Percentiles rank a stretch among this genome's conserved stretches.
Evolutionary conservation across 2,888 invertebrate species (phyloP).

Genomic region (Eilema depressum): DNA sequence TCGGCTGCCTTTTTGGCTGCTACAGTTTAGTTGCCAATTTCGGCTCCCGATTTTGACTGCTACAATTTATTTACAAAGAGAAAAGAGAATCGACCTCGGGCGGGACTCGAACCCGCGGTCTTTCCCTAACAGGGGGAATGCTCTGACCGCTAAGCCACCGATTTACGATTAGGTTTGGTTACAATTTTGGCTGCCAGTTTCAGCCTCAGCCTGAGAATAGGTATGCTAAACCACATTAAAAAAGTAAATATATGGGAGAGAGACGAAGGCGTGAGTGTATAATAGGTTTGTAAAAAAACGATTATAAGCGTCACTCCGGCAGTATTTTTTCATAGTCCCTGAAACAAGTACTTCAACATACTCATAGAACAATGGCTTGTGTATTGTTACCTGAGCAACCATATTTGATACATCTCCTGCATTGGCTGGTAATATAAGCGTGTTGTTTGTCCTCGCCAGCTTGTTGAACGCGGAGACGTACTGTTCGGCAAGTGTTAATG

Average conservation of each 20-base stretch:
- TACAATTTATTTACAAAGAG: no score
- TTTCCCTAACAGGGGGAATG: no score
- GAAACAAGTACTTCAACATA: neutral
- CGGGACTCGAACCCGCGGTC: no score
- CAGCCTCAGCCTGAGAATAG: no score
- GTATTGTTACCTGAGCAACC: slow-evolving; percentile 90
- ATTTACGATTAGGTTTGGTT: no score
- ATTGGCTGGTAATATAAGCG: slow-evolving; percentile 97
- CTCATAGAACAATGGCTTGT: neutral
- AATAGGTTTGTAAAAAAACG: neutral
- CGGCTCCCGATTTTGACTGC: no score
- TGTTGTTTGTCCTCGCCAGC: slow-evolving; percentile 97
- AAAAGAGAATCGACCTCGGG: no score
- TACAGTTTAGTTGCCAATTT: no score
- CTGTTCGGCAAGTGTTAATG: slow-evolving; percentile 97
- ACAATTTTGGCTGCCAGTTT: no score
- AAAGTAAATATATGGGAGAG: neutral
- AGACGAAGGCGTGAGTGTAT: neutral
- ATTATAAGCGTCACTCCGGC: neutral
- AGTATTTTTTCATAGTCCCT: neutral
- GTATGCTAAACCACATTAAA: no score
- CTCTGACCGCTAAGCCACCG: no score
- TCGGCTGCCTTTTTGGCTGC: no score
- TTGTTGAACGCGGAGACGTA: slow-evolving; percentile 98
- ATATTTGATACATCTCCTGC: slow-evolving; percentile 93